phyloP scores from a whole-genome alignment of 2,113 vertebrate species.

The Craseonycteris thonglongyai region DNA sequence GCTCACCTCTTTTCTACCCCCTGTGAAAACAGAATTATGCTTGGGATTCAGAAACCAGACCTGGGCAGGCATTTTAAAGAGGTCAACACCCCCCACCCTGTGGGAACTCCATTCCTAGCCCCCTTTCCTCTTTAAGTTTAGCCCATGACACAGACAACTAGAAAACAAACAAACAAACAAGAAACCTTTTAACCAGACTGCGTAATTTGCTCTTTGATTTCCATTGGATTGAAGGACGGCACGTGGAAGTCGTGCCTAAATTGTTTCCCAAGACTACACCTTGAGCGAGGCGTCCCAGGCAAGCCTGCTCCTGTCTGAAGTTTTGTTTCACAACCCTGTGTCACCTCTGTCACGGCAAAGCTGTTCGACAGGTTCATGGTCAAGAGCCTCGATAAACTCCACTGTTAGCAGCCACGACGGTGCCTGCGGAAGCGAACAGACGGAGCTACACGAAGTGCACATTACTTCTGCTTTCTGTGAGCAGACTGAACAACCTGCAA shows the following conservation, averaged over 20 bases:
- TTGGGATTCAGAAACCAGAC: no score
- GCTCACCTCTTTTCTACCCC: not conserved
- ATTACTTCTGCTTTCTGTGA: not conserved
- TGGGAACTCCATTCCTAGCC: not conserved
- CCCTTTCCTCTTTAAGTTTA: not conserved
- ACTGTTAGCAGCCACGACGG: not conserved
- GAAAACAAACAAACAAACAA: no score
- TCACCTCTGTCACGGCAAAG: constrained; percentile 10
- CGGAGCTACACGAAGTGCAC: not conserved
- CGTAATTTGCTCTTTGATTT: not conserved
- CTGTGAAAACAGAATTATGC: not conserved
- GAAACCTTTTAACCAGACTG: not conserved
- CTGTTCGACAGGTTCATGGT: not conserved
- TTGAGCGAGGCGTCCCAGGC: not conserved
- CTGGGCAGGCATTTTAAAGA: not conserved
- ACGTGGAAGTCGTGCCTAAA: not conserved
- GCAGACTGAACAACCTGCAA: constrained; percentile 13
- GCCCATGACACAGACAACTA: not conserved
- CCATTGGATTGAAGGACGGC: not conserved
- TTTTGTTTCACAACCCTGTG: not conserved
- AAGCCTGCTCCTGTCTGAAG: constrained; percentile 17
- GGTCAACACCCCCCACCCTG: not conserved
- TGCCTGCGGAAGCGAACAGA: constrained; percentile 48
- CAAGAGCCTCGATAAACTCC: constrained; percentile 8
- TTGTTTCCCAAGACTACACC: not conserved